Conservation (phyloP, 2,797 vertebrate species). For the Diplodus sargus region DNA sequence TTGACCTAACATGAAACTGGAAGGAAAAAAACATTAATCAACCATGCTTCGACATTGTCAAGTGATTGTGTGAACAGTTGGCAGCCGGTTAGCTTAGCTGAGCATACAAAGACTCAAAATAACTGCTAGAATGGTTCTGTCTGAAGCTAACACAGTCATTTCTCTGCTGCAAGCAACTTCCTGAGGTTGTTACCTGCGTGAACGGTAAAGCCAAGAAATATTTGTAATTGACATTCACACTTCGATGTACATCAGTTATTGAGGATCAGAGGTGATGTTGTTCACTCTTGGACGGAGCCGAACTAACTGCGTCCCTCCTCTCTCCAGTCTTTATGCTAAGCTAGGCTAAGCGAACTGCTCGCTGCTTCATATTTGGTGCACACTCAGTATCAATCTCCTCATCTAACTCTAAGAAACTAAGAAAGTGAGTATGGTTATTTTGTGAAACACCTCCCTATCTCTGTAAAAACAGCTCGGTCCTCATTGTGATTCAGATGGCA, state of each 20-base stretch:
- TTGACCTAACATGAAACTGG: background rate
- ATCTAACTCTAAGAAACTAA: background rate
- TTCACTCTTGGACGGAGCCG: background rate
- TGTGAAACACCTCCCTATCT: background rate
- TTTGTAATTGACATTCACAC: too few species aligned
- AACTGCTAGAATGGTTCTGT: background rate
- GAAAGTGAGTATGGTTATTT: slow-evolving; percentile 8
- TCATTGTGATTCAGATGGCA: background rate
- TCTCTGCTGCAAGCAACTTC: background rate
- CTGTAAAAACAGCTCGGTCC: slow-evolving; percentile 1
- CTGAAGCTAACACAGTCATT: background rate
- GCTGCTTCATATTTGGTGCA: background rate
- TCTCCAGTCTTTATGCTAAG: background rate
- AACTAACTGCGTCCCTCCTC: background rate
- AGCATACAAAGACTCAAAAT: background rate
- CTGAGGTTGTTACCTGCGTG: background rate
- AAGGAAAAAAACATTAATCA: background rate
- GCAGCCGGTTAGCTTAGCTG: background rate
- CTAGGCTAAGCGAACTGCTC: background rate
- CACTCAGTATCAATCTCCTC: background rate
- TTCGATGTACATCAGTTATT: background rate
- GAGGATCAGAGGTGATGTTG: background rate
- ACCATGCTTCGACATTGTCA: background rate
- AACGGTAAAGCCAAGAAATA: too few species aligned
- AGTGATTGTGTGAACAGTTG: background rate